A percentile compares a stretch with the other conserved stretches of the same genome.
phyloP scores from a whole-genome alignment of 2,797 vertebrate genomes.

The Enteromius afrohamiltoni region DNA sequence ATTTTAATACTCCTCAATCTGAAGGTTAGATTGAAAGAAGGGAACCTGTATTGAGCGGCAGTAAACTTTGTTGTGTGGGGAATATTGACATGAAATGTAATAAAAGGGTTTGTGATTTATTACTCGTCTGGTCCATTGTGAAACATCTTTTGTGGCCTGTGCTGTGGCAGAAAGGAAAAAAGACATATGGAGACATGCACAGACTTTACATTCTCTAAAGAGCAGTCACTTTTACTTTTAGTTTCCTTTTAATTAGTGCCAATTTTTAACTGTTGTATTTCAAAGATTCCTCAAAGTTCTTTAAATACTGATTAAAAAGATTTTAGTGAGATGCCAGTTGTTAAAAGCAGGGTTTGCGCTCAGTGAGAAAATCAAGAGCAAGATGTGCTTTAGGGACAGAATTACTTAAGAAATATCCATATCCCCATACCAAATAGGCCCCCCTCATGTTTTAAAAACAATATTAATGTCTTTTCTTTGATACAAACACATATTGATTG shows the following conservation, averaged over 20 bases:
- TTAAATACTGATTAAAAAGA: constrained; percentile 41
- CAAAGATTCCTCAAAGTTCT: constrained; percentile 34
- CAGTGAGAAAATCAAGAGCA: not conserved
- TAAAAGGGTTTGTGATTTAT: constrained; percentile 66
- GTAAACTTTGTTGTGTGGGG: constrained; percentile 61
- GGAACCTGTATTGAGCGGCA: constrained; percentile 58
- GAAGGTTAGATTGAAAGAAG: constrained; percentile 59
- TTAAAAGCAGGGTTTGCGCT: not conserved
- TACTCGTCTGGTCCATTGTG: constrained; percentile 40
- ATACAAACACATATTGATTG: not conserved
- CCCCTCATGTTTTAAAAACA: not conserved
- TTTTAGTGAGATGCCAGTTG: constrained; percentile 19
- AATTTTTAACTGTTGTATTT: constrained; percentile 25
- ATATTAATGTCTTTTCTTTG: not conserved
- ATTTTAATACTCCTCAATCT: constrained; percentile 64
- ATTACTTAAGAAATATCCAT: not conserved
- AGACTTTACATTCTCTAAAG: constrained; percentile 36
- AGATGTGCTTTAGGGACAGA: not conserved
- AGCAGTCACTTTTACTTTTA: constrained; percentile 2
- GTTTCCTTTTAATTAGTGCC: constrained; percentile 54
- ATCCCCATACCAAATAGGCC: not conserved
- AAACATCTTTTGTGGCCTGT: constrained; percentile 37
- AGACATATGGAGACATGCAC: constrained; percentile 35
- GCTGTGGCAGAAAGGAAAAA: constrained; percentile 27
- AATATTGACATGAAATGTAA: constrained; percentile 67